Conservation (phyloP, 2,113 vertebrate genomes). For the Ciconia maguari region DNA sequence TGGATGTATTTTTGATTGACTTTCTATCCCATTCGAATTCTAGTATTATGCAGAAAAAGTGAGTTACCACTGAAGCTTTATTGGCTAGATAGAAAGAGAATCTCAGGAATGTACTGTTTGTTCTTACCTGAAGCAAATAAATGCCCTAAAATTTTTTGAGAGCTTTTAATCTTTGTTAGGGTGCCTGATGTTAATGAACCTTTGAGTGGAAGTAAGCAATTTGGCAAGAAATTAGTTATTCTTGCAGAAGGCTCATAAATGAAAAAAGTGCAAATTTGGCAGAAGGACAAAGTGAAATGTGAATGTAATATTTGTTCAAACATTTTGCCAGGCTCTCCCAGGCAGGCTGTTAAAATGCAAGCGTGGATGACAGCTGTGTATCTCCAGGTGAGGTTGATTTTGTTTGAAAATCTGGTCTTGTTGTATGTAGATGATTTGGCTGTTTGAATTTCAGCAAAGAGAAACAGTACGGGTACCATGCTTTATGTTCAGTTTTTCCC, state of each 20-base stretch:
- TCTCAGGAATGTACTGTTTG: neutral
- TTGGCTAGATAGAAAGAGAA: neutral
- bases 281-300: slow-evolving; percentile 4
- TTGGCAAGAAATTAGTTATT: neutral
- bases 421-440: neutral
- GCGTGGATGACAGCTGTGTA: slow-evolving; percentile 39
- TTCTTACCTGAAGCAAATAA: neutral
- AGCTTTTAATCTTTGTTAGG: neutral
- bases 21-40: neutral
- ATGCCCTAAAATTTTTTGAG: neutral
- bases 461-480: neutral
- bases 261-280: neutral
- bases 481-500: neutral
- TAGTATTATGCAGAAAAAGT: neutral
- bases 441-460: slow-evolving; percentile 36
- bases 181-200: neutral
- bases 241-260: neutral
- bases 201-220: neutral
- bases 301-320: neutral
- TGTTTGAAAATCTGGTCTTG: slow-evolving; percentile 27
- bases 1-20: neutral
- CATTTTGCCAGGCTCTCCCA: neutral
- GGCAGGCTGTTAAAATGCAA: slow-evolving; percentile 1
- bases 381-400: slow-evolving; percentile 35
- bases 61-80: neutral